Conservation (phyloP, 2,888 invertebrate species). For the Trissolcus japonicus region DNA sequence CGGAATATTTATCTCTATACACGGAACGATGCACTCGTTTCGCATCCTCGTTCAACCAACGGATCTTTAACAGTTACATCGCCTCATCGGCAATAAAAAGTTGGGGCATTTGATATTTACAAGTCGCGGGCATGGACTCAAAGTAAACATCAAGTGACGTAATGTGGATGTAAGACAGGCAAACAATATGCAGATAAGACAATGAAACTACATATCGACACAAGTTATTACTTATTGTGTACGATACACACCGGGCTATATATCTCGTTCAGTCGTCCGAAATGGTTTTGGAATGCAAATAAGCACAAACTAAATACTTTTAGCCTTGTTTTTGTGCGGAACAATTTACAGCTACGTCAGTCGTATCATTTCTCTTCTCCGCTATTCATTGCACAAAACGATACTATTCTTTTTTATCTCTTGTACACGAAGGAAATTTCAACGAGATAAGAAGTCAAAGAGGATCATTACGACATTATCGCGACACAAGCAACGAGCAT, state of each 20-base stretch:
- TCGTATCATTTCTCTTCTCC: no score
- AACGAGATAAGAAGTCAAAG: constrained; percentile 23
- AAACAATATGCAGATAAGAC: constrained; percentile 4
- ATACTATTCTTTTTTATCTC: constrained; percentile 1
- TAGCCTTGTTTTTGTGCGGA: no score
- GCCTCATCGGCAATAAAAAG: not conserved
- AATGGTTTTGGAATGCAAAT: not conserved
- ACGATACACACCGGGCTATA: no score
- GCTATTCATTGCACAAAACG: no score
- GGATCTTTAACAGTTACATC: not conserved
- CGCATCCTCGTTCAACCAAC: not conserved
- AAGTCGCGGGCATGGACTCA: not conserved
- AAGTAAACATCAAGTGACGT: constrained; percentile 15
- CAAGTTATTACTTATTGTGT: not conserved
- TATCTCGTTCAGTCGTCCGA: not conserved
- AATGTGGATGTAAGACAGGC: constrained; percentile 2
- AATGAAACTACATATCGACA: constrained; percentile 13
- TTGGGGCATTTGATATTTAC: constrained; percentile 7
- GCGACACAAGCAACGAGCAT: constrained; percentile 17
- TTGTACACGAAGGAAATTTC: constrained; percentile 12
- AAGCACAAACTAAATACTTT: no score
- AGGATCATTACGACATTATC: constrained; percentile 30
- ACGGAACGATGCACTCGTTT: not conserved
- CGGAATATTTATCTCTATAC: not conserved
- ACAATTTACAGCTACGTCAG: no score